Percentiles rank a stretch among this genome's conserved stretches.
phyloP scores from a whole-genome alignment of 2,888 invertebrate species.

The Microplitis deprimator region DNA sequence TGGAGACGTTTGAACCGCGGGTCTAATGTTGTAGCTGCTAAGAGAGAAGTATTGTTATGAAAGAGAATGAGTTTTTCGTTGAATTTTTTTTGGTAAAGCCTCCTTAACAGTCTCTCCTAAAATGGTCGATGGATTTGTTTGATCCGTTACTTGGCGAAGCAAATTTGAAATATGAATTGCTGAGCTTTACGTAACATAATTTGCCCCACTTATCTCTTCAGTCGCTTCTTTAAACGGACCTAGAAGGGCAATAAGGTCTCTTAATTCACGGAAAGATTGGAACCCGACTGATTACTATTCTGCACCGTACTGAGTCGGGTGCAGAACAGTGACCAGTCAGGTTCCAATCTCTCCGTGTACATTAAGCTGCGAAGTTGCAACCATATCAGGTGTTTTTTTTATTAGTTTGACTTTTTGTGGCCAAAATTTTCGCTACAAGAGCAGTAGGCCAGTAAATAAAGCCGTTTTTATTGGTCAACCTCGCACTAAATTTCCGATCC shows the following conservation, averaged over 20 bases:
- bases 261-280: no score
- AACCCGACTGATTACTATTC: no score
- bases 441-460: no score
- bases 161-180: constrained; percentile 1
- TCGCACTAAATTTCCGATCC: no score
- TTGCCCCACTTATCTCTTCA: not conserved
- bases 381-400: not conserved
- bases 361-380: not conserved
- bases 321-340: no score
- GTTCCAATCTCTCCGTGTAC: no score
- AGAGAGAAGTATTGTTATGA: not conserved
- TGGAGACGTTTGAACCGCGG: constrained; percentile 2
- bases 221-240: not conserved
- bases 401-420: not conserved
- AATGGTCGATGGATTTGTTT: not conserved
- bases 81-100: not conserved
- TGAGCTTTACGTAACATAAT: not conserved
- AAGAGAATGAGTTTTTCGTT: not conserved
- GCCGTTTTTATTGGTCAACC: no score
- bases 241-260: not conserved
- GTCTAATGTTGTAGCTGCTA: not conserved
- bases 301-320: no score
- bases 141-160: not conserved
- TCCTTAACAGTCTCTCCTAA: not conserved
- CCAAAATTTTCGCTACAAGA: not conserved